Evolutionary conservation across 2,888 invertebrate genomes (phyloP), one percentile per base, ranked within the genome.

Genomic region (Macropis europaea): DNA sequence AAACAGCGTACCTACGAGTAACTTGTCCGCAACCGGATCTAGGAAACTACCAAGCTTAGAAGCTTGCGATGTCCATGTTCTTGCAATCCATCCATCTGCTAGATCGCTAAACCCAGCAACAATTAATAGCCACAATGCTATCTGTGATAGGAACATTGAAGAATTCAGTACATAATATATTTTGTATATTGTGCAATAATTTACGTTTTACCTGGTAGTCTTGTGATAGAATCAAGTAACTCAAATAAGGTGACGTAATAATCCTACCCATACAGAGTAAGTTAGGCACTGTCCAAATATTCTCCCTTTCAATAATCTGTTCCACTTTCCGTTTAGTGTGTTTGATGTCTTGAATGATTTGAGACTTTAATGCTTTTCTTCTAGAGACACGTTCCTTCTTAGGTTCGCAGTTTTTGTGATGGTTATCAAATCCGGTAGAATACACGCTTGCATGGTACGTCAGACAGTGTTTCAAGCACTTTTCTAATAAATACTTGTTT

Each of bases 81-180:
- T 93, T 0, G 99, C 99, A 87, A 99, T 98, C 94, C 96, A 97
- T 5, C 99, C 99, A 92, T 99, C 99, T 54, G 97, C 97, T 92
- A 98, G 90, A 91, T 99, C 99, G 43, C 97, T 96, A 1, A 98
- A 87, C 73, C 98, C 98, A 76, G 99, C 99, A 83, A 96, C 91
- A 26, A 94, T 93, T 84, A 99, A 92, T 59, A 99, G 89, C 52
- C 94, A 95, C 76, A 98, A 92, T 0, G 99, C 98, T 76, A 94
- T 90, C 67, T 90, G 78, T 22, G 69, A 59, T 11, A 60, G 61
- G 50, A 61, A 24, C 38, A 38, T 40, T 56, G 6, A 36, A 24
- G 13, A 13, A 13, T 42, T 47, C 32, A 32, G 26, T 42, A 45
- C 1, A n/a, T 40, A 42, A 53, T n/a, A 22, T n/a, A 59, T 13